Percentiles rank a stretch among this genome's conserved stretches.
phyloP scores from a whole-genome alignment of 1,140 invertebrate genomes.

The Drosophila ironensis region DNA sequence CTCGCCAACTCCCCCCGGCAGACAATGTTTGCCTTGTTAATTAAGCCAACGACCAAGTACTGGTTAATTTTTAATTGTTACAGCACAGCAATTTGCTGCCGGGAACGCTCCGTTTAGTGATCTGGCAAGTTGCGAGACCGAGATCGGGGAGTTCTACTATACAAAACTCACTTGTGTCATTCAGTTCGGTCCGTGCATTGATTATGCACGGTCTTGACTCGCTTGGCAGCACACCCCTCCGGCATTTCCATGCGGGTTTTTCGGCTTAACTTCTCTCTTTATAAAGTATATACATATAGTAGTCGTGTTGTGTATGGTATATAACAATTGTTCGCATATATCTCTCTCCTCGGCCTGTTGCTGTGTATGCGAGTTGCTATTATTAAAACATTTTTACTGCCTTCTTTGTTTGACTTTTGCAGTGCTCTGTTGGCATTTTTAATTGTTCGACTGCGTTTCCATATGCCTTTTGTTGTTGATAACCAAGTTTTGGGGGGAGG shows the following conservation, averaged over 20 bases:
- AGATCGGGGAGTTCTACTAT: conserved; percentile 25
- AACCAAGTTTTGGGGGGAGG: no score
- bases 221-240: conserved; percentile 37
- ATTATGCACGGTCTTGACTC: conserved; percentile 69
- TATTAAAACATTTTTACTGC: conserved; percentile 27
- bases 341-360: no score
- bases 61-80: conserved; percentile 74
- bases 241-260: conserved; percentile 69
- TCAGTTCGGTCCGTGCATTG: conserved; percentile 37
- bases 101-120: conserved; percentile 6
- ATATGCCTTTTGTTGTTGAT: conserved; percentile 15
- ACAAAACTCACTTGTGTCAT: conserved; percentile 45
- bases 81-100: conserved; percentile 46
- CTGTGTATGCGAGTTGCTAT: no score
- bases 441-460: conserved; percentile 61
- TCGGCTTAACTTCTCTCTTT: conserved; percentile 20
- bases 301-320: background rate
- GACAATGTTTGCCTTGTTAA: conserved; percentile 68
- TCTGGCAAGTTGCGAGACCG: conserved; percentile 17
- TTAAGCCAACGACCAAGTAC: conserved; percentile 53
- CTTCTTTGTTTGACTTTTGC: conserved; percentile 69
- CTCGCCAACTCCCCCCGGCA: background rate
- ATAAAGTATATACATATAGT: conserved; percentile 36
- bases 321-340: background rate
- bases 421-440: conserved; percentile 72